phyloP scores from a whole-genome alignment of 2,113 vertebrate genomes.

The Mormoops blainvillei region DNA sequence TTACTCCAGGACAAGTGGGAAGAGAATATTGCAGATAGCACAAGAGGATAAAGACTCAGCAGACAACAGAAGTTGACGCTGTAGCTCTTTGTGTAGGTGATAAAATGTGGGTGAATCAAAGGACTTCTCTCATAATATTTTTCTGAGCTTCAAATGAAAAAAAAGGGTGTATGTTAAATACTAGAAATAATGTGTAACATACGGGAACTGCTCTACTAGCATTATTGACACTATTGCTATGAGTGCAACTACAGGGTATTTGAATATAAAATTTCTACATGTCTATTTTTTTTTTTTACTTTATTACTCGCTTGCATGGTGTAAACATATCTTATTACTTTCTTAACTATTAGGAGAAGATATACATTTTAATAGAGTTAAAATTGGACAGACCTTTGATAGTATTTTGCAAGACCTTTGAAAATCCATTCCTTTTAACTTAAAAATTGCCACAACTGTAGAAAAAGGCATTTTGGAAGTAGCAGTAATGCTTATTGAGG shows the following conservation, averaged over 20 bases:
- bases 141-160: background rate
- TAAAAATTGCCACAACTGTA: background rate
- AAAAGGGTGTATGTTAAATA: background rate
- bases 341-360: background rate
- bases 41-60: background rate
- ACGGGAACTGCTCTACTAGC: background rate
- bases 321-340: background rate
- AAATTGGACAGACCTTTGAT: background rate
- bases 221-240: accelerated
- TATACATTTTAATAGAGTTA: background rate
- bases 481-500: background rate
- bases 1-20: background rate
- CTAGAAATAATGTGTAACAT: background rate
- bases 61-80: background rate
- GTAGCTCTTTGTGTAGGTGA: background rate
- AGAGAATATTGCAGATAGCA: background rate
- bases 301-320: background rate
- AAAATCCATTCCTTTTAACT: background rate
- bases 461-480: background rate
- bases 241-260: background rate
- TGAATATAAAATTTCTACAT: background rate
- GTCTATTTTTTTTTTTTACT: background rate
- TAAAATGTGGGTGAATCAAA: background rate
- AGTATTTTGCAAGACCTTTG: background rate
- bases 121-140: background rate